Evolutionary conservation across 2,113 vertebrate species (phyloP), one percentile per base, ranked within the genome.

Genomic region (Upupa epops): DNA sequence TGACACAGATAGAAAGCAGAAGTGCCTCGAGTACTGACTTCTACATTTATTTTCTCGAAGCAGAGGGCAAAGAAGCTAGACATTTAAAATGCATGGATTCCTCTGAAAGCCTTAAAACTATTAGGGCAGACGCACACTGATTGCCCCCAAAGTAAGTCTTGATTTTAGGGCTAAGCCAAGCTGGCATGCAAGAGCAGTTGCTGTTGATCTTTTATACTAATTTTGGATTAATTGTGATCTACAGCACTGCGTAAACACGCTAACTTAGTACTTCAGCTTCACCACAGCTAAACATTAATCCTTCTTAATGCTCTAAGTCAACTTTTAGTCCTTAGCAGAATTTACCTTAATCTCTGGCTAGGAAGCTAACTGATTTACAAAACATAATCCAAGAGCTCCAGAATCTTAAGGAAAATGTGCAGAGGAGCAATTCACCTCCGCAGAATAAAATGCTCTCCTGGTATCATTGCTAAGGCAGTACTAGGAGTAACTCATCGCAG

Each of bases 181-280:
- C 97, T 98, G 98, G 97, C 98, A 97, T 98, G 97, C 97, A 97
- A 97, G 97, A 97, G 97, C 98, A 97, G 97, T 97, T 97, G 97
- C 98, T 98, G 98, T 98, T 99, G 98, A 99, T 99, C 99, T 99
- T 99, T 99, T 99, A 98, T 99, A 99, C 99, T 99, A 99, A 99
- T 99, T 99, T 99, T 97, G 98, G 98, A 99, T 99, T 99, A 99
- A 99, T 99, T 98, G 97, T 98, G 98, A 98, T 98, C 98, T 98
- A 97, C 98, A 97, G 98, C 98, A 97, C 98, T 98, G 98, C 98
- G 98, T 99, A 99, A 99, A 99, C 98, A 99, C 96, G 97, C 97
- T 97, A 98, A 98, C 98, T 88, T 97, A 98, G 98, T 98, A 97
- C 97, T 98, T 98, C 97, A 98, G 98, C 98, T 98, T 98, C 98